Percentiles rank a stretch among this genome's conserved stretches.
Evolutionary conservation across 2,113 vertebrate genomes (phyloP).

Genomic region (Rhynchopsitta pachyrhyncha): DNA sequence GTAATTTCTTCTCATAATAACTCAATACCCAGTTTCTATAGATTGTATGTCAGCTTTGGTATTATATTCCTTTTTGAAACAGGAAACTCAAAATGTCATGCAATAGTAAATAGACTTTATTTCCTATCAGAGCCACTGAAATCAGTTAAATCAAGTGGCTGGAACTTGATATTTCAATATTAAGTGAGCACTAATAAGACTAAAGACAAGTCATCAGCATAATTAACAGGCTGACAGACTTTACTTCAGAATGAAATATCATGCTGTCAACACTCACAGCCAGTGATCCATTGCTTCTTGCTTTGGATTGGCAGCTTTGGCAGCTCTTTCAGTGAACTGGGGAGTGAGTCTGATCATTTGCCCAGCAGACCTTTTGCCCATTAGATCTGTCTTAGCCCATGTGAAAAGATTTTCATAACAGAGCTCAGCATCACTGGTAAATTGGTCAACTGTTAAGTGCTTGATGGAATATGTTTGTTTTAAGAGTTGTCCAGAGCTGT

Average conservation of each 20-base stretch:
- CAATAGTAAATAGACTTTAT: not conserved
- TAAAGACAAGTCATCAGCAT: not conserved
- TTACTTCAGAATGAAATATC: not conserved
- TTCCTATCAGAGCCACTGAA: not conserved
- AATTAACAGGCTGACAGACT: not conserved
- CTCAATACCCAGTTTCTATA: not conserved
- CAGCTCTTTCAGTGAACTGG: not conserved
- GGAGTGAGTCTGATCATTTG: not conserved
- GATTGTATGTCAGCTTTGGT: not conserved
- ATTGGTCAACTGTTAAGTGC: not conserved
- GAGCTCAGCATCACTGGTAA: not conserved
- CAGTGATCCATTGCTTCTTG: not conserved
- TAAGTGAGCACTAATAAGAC: not conserved
- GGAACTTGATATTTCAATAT: constrained; percentile 5
- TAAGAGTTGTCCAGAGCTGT: not conserved
- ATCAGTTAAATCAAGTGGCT: constrained; percentile 1
- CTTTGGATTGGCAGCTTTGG: not conserved
- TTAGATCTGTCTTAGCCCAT: not conserved
- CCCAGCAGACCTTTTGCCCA: not conserved
- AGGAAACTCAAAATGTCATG: not conserved
- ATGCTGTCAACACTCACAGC: not conserved
- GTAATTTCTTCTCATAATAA: not conserved
- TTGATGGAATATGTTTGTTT: not conserved
- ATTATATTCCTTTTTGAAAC: not conserved
- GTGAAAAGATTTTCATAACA: not conserved